A percentile compares a stretch with the other conserved stretches of the same genome.
These are phyloP conservation scores for Drosophila pseudoobscura DNA, from an alignment of 1,140 invertebrate genomes.

Conservation along the genomic window DNA sequence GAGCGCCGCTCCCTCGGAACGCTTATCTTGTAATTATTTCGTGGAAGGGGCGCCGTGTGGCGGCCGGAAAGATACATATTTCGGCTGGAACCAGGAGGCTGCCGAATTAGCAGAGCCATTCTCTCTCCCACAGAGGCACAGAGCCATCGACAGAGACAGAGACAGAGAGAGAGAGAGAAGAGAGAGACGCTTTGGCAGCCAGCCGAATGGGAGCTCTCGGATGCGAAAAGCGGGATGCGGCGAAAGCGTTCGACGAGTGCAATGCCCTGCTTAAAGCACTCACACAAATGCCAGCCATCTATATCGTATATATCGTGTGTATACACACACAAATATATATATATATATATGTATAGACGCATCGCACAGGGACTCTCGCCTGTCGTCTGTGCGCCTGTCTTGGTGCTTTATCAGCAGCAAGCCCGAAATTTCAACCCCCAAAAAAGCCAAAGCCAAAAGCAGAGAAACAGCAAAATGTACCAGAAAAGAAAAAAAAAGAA, in stretches of 20 bases:
- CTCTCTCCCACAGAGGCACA: background rate
- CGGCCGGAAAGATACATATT: no score
- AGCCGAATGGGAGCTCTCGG: conserved; percentile 49
- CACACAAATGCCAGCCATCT: conserved; percentile 12
- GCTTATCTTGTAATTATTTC: conserved; percentile 74
- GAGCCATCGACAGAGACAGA: background rate
- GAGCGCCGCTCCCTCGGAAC: conserved; percentile 61
- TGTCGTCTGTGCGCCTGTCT: conserved; percentile 69
- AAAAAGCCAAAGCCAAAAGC: conserved; percentile 53
- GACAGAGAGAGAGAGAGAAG: no score
- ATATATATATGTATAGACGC: conserved; percentile 3
- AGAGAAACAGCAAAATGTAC: background rate
- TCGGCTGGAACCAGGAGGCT: conserved; percentile 21
- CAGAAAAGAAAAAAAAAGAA: background rate
- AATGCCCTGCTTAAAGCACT: conserved; percentile 77
- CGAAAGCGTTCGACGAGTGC: conserved; percentile 62
- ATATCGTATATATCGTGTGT: no score
- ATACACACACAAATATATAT: no score
- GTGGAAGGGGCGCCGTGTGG: conserved; percentile 23
- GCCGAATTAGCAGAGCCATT: background rate
- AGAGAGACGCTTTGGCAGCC: conserved; percentile 49
- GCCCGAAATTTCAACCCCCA: conserved; percentile 71
- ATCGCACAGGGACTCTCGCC: conserved; percentile 24
- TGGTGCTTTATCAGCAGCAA: conserved; percentile 55
- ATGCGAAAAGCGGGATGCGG: conserved; percentile 13